A percentile compares a stretch with the other conserved stretches of the same genome.
These are phyloP conservation scores for Pterois miles DNA, from an alignment of 2,797 vertebrate genomes.

Conservation along the genomic window DNA sequence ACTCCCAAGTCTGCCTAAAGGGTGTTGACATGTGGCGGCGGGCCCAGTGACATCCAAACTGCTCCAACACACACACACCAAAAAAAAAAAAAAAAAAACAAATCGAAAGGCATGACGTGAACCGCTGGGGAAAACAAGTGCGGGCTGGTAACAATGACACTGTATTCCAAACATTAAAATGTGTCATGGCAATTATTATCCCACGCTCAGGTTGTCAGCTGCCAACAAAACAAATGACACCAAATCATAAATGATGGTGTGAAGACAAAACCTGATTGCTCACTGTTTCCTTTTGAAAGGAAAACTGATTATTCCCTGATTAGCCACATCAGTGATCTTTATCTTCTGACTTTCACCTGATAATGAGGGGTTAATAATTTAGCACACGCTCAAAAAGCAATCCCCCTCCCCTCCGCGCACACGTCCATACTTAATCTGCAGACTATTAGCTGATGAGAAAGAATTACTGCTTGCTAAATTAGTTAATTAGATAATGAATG, in stretches of 20 bases:
- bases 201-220: conserved; percentile 11
- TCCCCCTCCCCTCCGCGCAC: conserved; percentile 9
- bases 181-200: conserved; percentile 18
- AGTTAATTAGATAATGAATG: conserved; percentile 76
- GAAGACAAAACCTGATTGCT: conserved; percentile 20
- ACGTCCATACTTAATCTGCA: conserved; percentile 66
- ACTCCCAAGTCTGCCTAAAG: conserved; percentile 54
- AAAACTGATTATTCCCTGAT: conserved; percentile 58
- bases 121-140: conserved; percentile 12
- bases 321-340: conserved; percentile 50
- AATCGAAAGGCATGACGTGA: no score
- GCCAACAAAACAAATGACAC: conserved; percentile 8
- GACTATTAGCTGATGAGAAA: conserved; percentile 73
- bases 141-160: conserved; percentile 31
- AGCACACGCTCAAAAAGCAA: conserved; percentile 44
- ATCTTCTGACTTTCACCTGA: conserved; percentile 51
- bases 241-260: conserved; percentile 8
- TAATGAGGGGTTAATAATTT: conserved; percentile 69
- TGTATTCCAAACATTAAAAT: conserved; percentile 15
- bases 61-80: neutral
- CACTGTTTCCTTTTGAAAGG: conserved; percentile 35
- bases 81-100: no score
- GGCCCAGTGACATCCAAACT: conserved; percentile 49
- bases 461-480: conserved; percentile 71
- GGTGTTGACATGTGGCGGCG: conserved; percentile 54